phyloP scores from a whole-genome alignment of 1,140 invertebrate species.

The Drosophila willistoni region DNA sequence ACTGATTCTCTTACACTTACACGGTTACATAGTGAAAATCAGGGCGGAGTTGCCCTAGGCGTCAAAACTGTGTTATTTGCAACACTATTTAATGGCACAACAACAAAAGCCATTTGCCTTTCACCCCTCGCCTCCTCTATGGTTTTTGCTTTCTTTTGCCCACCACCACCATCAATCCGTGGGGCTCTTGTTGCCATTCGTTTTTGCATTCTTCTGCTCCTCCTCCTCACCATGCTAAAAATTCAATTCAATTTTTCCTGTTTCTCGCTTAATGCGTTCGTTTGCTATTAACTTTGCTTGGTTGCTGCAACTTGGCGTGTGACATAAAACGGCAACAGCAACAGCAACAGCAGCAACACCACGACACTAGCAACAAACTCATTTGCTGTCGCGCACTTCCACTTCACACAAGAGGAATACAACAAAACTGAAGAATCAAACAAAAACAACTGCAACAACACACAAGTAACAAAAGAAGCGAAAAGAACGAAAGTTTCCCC shows the following conservation, averaged over 20 bases:
- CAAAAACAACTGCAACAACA: constrained; percentile 20
- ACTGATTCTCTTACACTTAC: constrained; percentile 11
- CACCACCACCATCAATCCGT: neutral
- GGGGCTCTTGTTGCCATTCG: constrained; percentile 4
- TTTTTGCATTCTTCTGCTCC: constrained; percentile 18
- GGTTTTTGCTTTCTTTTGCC: neutral
- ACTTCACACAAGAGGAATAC: constrained; percentile 52
- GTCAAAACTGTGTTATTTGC: constrained; percentile 72
- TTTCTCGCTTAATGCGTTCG: constrained; percentile 62
- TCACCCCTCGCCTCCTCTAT: neutral
- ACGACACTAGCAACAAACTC: constrained; percentile 49
- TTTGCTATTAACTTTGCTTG: constrained; percentile 66
- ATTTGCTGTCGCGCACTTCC: constrained; percentile 50
- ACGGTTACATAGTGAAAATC: neutral
- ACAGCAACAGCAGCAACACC: constrained; percentile 13
- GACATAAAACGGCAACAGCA: constrained; percentile 21
- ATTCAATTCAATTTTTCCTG: constrained; percentile 69
- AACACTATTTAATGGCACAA: constrained; percentile 68
- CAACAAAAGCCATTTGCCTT: constrained; percentile 36
- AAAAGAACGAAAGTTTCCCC: constrained; percentile 30
- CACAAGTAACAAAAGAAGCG: neutral
- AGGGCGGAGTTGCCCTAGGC: constrained; percentile 38
- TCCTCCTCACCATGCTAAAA: constrained; percentile 36
- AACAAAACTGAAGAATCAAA: constrained; percentile 26
- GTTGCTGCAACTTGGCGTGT: constrained; percentile 16